phyloP scores from a whole-genome alignment of 2,113 vertebrate species.

The Columbina picui region DNA sequence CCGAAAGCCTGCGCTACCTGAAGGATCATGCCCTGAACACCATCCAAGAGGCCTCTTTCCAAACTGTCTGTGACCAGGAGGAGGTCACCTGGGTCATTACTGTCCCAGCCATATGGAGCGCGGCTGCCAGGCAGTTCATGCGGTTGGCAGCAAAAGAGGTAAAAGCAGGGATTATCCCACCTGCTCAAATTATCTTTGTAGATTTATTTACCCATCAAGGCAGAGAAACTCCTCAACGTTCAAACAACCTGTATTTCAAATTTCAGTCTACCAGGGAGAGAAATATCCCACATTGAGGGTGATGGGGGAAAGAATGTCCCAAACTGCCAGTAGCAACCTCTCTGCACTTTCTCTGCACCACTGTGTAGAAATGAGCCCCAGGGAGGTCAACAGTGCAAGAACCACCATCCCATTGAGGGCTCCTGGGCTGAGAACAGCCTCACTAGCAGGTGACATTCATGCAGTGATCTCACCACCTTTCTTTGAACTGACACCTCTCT shows the following conservation, averaged over 20 bases:
- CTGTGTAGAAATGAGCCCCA: background rate
- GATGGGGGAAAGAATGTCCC: background rate
- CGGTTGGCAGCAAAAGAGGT: conserved; percentile 53
- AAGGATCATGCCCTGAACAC: conserved; percentile 18
- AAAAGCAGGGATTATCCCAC: background rate
- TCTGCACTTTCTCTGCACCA: rapidly evolving
- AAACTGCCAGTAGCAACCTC: background rate
- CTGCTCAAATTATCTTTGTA: background rate
- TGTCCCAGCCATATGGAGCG: conserved; percentile 59
- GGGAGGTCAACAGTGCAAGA: rapidly evolving
- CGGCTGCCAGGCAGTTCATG: conserved; percentile 69
- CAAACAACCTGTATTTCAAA: background rate
- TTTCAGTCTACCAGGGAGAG: background rate
- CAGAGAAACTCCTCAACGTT: background rate
- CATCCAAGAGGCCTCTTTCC: conserved; percentile 8
- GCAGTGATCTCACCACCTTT: background rate
- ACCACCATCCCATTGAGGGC: background rate
- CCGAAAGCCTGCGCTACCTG: conserved; percentile 3
- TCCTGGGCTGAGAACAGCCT: background rate
- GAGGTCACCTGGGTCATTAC: conserved; percentile 71
- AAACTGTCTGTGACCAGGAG: background rate
- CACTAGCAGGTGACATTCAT: background rate
- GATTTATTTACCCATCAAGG: background rate
- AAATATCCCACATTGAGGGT: background rate
- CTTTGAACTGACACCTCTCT: background rate